Conservation (phyloP, 2,888 invertebrate genomes). For the Cantharis flavilabris region DNA sequence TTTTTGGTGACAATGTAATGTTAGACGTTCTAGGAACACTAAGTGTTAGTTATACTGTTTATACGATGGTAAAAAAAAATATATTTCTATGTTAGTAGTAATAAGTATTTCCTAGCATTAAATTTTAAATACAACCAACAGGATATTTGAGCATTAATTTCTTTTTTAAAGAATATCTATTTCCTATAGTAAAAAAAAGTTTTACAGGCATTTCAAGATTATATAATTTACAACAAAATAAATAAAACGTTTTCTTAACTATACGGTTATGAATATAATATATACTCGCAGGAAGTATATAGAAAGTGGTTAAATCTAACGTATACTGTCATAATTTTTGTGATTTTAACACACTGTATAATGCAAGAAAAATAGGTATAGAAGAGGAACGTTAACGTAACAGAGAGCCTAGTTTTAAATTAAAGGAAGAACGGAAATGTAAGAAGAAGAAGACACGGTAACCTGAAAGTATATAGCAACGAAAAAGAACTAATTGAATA, state of each 20-base stretch:
- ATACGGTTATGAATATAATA: conserved; percentile 18
- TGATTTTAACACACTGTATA: neutral
- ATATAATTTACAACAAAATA: conserved; percentile 24
- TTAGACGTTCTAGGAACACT: conserved; percentile 50
- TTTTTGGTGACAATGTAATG: conserved; percentile 53
- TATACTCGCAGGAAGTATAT: conserved; percentile 5
- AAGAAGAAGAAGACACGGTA: neutral
- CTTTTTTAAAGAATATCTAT: conserved; percentile 17
- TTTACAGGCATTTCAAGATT: conserved; percentile 23
- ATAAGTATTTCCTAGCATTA: conserved; percentile 3
- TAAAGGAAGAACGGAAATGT: neutral
- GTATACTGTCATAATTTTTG: neutral
- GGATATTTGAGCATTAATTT: conserved; percentile 28
- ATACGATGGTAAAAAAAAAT: conserved; percentile 22
- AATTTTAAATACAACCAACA: conserved; percentile 28
- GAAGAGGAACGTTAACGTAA: neutral
- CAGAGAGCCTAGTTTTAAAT: neutral
- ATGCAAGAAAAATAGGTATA: neutral
- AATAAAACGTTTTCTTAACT: conserved; percentile 17
- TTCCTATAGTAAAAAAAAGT: conserved; percentile 12
- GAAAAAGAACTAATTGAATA: neutral
- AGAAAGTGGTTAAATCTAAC: neutral
- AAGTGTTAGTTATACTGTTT: conserved; percentile 24
- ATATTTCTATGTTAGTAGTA: conserved; percentile 6
- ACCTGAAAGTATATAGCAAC: neutral